Evolutionary conservation across 2,888 invertebrate species (phyloP).

Genomic region (Nymphalis polychloros): DNA sequence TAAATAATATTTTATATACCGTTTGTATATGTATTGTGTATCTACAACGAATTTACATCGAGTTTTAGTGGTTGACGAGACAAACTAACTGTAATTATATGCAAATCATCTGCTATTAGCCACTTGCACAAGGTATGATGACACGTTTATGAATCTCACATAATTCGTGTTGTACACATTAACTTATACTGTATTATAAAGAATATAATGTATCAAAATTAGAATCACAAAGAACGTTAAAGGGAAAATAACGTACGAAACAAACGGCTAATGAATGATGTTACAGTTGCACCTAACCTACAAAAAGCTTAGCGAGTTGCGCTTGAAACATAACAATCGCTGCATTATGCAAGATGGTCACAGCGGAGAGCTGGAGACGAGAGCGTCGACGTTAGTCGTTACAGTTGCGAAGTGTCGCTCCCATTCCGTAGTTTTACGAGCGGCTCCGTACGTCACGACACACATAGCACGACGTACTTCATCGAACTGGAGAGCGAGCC

Average conservation of each 20-base stretch:
- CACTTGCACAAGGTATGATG: background rate
- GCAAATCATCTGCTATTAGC: background rate
- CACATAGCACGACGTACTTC: background rate
- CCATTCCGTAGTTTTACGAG: conserved; percentile 7
- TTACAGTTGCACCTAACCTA: background rate
- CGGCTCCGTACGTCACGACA: background rate
- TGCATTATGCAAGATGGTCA: conserved; percentile 4
- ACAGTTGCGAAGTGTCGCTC: background rate
- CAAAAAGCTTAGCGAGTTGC: background rate
- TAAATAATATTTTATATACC: background rate
- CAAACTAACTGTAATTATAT: background rate
- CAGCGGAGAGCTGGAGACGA: background rate
- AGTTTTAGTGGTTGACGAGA: background rate
- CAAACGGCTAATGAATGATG: background rate
- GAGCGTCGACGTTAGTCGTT: conserved; percentile 1
- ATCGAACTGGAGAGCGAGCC: background rate
- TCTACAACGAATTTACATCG: background rate
- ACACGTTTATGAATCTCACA: background rate
- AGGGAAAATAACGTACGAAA: background rate
- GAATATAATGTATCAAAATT: background rate
- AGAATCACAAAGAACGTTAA: background rate
- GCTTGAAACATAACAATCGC: background rate
- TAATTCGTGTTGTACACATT: too few species aligned
- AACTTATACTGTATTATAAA: too few species aligned
- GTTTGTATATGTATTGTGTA: background rate